Conservation (phyloP, 2,113 vertebrate genomes). For the Leuciscus idus region DNA sequence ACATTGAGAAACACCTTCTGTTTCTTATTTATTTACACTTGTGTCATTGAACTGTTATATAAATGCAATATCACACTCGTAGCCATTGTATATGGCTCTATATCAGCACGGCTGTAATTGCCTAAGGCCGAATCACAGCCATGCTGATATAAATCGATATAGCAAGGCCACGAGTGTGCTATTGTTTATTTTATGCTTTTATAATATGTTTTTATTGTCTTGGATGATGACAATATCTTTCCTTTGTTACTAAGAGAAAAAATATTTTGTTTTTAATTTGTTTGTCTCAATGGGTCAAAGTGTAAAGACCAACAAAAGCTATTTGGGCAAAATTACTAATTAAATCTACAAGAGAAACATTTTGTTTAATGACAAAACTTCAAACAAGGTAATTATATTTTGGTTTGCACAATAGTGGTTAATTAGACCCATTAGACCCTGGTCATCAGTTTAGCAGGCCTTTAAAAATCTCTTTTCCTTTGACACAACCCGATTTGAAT, state of each 20-base stretch:
- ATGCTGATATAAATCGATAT: too few species aligned
- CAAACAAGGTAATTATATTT: slow-evolving; percentile 24
- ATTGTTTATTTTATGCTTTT: background rate
- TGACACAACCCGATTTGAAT: background rate
- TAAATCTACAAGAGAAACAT: slow-evolving; percentile 13
- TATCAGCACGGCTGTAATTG: too few species aligned
- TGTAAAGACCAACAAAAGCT: slow-evolving; percentile 5
- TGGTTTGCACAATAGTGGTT: slow-evolving; percentile 46
- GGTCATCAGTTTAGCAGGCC: slow-evolving; percentile 3
- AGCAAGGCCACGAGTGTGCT: too few species aligned
- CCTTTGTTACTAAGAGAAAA: background rate
- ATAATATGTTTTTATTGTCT: background rate
- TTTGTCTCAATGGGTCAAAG: background rate
- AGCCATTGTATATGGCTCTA: too few species aligned
- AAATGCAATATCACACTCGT: too few species aligned
- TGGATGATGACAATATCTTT: background rate
- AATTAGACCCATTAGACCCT: slow-evolving; percentile 50
- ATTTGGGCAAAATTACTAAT: slow-evolving; percentile 35
- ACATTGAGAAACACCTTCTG: too few species aligned
- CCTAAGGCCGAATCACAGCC: too few species aligned
- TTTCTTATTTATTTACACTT: too few species aligned
- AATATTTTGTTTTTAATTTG: background rate
- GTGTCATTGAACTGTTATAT: too few species aligned
- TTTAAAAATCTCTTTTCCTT: slow-evolving; percentile 17
- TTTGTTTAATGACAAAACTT: slow-evolving; percentile 2